Percentiles rank a stretch among this genome's conserved stretches.
These are phyloP conservation scores for Tyto alba DNA, from an alignment of 2,113 vertebrate species.

Conservation along the genomic window DNA sequence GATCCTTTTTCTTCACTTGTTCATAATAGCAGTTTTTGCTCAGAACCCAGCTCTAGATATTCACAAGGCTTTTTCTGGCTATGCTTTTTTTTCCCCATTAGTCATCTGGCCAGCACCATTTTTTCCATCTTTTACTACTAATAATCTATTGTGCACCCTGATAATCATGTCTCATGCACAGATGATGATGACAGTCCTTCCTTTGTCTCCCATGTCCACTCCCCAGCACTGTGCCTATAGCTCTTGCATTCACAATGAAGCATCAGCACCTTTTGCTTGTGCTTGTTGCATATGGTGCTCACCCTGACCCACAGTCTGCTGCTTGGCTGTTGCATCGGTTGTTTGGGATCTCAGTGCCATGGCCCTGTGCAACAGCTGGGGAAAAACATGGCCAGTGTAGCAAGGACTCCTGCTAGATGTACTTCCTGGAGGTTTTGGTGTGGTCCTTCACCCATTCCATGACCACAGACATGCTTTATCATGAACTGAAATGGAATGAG, in stretches of 20 bases:
- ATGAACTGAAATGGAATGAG: background rate
- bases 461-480: background rate
- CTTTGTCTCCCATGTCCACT: background rate
- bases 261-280: background rate
- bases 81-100: background rate
- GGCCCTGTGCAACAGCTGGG: background rate
- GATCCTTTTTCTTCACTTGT: background rate
- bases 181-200: background rate
- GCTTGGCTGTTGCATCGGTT: background rate
- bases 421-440: background rate
- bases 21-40: background rate
- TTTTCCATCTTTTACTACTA: background rate
- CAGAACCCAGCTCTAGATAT: background rate
- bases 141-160: background rate
- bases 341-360: background rate
- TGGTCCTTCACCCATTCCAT: background rate
- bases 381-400: background rate
- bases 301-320: background rate
- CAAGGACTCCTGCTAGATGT: background rate
- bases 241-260: background rate
- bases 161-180: background rate
- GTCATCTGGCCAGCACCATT: background rate
- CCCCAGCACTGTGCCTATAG: background rate
- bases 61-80: background rate
- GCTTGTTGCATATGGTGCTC: background rate